Conservation (phyloP, 2,797 vertebrate genomes). For the Halcyon smyrnensis region DNA sequence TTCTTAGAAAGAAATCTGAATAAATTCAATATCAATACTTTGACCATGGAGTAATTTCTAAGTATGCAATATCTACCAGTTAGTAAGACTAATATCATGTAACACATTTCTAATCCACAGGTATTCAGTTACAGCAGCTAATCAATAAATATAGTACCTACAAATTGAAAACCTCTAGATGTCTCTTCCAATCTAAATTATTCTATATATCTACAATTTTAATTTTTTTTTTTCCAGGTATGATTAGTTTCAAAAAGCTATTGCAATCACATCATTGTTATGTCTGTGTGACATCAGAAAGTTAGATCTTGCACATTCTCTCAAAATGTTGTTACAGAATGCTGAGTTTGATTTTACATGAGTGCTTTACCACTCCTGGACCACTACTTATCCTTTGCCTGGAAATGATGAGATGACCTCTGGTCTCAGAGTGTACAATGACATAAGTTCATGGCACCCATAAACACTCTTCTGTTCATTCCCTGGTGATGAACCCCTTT, state of each 20-base stretch:
- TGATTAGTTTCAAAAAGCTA: not conserved
- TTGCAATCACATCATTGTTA: not conserved
- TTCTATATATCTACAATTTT: not conserved
- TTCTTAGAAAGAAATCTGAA: not conserved
- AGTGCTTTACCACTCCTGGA: not conserved
- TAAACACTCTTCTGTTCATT: not conserved
- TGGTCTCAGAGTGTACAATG: not conserved
- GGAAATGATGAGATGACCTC: not conserved
- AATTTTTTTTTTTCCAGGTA: not conserved
- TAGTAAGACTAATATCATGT: not conserved
- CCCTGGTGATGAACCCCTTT: not conserved
- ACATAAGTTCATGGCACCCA: not conserved
- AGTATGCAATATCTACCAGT: not conserved
- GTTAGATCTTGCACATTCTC: not conserved
- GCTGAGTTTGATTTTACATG: not conserved
- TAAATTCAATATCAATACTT: not conserved
- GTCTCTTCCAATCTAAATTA: not conserved
- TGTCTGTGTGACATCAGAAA: not conserved
- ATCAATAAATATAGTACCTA: not conserved
- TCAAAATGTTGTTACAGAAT: not conserved
- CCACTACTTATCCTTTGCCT: not conserved
- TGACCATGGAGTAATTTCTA: not conserved
- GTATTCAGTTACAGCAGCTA: not conserved
- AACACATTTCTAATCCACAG: not conserved
- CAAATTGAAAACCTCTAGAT: not conserved